phyloP scores from a whole-genome alignment of 2,113 vertebrate species.

The Eleginops maclovinus region DNA sequence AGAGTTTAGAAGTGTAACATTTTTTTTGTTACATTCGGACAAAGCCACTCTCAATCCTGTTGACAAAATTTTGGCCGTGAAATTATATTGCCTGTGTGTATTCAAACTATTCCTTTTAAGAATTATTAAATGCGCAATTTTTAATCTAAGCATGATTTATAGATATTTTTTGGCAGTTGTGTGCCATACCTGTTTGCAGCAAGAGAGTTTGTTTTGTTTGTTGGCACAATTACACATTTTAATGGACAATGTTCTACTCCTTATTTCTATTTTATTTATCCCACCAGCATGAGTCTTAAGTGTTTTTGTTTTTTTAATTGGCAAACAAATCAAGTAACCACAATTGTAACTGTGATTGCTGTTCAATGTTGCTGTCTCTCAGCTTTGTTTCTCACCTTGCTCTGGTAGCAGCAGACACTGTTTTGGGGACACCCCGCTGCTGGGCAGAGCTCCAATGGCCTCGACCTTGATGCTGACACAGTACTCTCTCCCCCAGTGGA shows the following conservation, averaged over 20 bases:
- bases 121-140: neutral
- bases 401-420: slow-evolving; percentile 74
- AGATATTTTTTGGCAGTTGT: neutral
- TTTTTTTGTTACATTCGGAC: too few species aligned
- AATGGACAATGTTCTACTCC: neutral
- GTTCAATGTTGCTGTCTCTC: neutral
- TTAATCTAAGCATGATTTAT: neutral
- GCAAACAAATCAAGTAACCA: too few species aligned
- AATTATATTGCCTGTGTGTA: too few species aligned
- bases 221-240: neutral
- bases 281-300: neutral
- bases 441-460: fast-evolving
- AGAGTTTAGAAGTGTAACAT: too few species aligned
- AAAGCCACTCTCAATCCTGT: too few species aligned
- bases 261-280: neutral
- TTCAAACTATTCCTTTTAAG: neutral
- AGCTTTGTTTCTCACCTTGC: slow-evolving; percentile 65
- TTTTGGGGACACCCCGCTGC: slow-evolving; percentile 43
- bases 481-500: slow-evolving; percentile 70
- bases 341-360: neutral
- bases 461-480: slow-evolving; percentile 73
- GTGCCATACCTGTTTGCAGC: neutral
- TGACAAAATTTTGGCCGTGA: too few species aligned
- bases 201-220: neutral
- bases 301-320: neutral